These are phyloP conservation scores for Rhombomys opimus DNA, from an alignment of 2,113 vertebrate species.

Conservation along the genomic window DNA sequence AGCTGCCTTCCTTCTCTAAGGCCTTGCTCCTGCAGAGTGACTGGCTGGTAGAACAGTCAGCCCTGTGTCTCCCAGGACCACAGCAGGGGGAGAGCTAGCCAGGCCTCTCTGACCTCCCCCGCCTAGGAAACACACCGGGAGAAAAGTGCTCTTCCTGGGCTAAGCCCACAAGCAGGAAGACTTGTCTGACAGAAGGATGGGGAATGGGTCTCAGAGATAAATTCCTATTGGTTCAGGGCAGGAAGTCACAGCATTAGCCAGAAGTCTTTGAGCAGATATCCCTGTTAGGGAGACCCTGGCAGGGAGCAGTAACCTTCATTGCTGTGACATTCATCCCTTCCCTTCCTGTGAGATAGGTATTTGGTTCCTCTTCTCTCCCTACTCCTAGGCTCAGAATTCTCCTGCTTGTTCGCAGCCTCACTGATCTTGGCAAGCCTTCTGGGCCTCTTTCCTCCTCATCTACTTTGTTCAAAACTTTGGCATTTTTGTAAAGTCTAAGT, in stretches of 20 bases:
- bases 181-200: not conserved
- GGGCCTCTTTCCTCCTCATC: not conserved
- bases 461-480: not conserved
- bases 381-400: not conserved
- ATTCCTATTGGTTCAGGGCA: not conserved
- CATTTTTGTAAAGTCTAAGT: not conserved
- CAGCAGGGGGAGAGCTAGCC: not conserved
- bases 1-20: constrained; percentile 58
- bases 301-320: not conserved
- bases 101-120: not conserved
- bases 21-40: not conserved
- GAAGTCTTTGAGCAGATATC: not conserved
- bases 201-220: not conserved
- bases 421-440: not conserved
- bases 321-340: not conserved
- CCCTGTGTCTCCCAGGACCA: not conserved
- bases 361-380: not conserved
- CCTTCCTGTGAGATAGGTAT: not conserved
- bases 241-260: not conserved
- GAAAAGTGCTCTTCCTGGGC: not conserved
- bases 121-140: not conserved
- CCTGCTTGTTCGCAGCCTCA: not conserved
- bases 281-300: not conserved
- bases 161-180: not conserved
- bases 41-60: not conserved